Conservation (phyloP, 2,113 vertebrate species). For the Acanthochromis polyacanthus region DNA sequence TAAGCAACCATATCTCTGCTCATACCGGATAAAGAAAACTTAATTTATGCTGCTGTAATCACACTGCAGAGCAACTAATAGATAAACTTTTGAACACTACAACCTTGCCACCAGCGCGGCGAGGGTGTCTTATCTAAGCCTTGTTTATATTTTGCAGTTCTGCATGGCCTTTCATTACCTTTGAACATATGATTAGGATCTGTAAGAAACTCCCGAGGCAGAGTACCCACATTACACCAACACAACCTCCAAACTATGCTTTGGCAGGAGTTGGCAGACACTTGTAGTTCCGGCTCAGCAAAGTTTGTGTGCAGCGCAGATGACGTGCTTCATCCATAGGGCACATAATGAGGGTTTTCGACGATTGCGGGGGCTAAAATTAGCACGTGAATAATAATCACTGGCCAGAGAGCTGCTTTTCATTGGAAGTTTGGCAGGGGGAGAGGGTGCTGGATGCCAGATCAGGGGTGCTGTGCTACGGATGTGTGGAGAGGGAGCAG, state of each 20-base stretch:
- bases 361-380: slow-evolving; percentile 69
- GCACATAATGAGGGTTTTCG: slow-evolving; percentile 50
- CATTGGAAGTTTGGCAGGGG: slow-evolving; percentile 62
- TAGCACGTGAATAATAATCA: slow-evolving; percentile 74
- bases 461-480: slow-evolving; percentile 40
- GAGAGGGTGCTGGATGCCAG: slow-evolving; percentile 39
- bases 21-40: slow-evolving; percentile 3
- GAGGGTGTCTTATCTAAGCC: slow-evolving; percentile 28
- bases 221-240: slow-evolving; percentile 27
- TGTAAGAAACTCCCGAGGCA: slow-evolving; percentile 33
- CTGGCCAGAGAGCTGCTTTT: slow-evolving; percentile 61
- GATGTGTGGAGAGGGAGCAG: slow-evolving; percentile 47
- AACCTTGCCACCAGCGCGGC: slow-evolving; percentile 4
- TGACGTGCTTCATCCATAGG: slow-evolving; percentile 43
- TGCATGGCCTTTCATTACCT: slow-evolving; percentile 43
- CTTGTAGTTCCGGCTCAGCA: slow-evolving; percentile 33
- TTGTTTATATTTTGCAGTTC: slow-evolving; percentile 45
- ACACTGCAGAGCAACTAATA: slow-evolving; percentile 8
- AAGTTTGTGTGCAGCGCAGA: slow-evolving; percentile 40
- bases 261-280: slow-evolving; percentile 48
- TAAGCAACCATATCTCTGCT: slow-evolving; percentile 9
- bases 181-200: slow-evolving; percentile 50
- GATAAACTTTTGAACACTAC: slow-evolving; percentile 31
- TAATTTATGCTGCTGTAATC: slow-evolving; percentile 28
- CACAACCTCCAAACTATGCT: slow-evolving; percentile 36